A percentile compares a stretch with the other conserved stretches of the same genome.
Evolutionary conservation across 2,113 vertebrate genomes (phyloP).

Genomic region (Trichechus manatus): DNA sequence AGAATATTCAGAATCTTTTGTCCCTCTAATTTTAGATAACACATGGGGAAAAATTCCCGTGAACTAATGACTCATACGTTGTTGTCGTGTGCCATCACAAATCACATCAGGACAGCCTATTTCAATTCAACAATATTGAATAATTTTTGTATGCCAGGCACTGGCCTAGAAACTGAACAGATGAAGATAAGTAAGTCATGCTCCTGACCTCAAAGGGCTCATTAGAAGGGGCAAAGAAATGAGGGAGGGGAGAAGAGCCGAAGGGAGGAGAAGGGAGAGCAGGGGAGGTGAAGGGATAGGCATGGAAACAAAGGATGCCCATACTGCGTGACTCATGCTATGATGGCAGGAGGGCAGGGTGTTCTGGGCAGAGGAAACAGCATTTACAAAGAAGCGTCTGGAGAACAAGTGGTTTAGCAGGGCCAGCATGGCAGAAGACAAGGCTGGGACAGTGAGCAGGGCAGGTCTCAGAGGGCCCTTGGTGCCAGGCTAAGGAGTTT

Average conservation of each 20-base stretch:
- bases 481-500: fast-evolving
- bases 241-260: background rate
- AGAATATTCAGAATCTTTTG: background rate
- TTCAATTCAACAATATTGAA: background rate
- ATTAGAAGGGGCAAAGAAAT: background rate
- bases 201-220: background rate
- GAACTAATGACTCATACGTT: background rate
- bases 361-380: background rate
- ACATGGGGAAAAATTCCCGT: fast-evolving
- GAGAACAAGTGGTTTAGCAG: no score
- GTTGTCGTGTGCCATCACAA: background rate
- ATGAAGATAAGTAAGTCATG: background rate
- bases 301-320: background rate
- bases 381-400: background rate
- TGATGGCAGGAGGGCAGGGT: background rate
- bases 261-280: background rate
- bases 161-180: background rate
- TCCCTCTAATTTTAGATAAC: background rate
- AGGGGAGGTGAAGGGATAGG: background rate
- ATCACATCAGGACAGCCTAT: background rate
- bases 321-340: fast-evolving
- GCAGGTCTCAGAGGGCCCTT: background rate
- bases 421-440: background rate
- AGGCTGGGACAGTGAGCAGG: background rate
- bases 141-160: background rate